Evolutionary conservation across 2,888 invertebrate genomes (phyloP).

Genomic region (Epinotia nisella): DNA sequence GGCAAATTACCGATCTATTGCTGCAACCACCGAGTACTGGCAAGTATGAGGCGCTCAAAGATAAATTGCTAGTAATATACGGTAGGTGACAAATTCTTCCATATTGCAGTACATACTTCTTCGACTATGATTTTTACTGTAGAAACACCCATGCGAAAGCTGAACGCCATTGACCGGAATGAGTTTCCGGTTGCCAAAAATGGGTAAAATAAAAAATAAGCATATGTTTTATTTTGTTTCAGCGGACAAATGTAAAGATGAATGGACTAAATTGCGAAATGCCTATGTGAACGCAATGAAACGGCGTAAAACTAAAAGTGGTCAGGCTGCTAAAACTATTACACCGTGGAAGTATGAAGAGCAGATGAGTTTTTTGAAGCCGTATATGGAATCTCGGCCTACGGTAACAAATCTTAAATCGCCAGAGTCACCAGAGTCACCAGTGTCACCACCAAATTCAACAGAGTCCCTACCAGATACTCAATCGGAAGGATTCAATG

Average conservation of each 20-base stretch:
- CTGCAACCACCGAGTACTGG: too few relatives aligned
- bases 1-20: too few relatives aligned
- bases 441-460: slow-evolving; percentile 17
- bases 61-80: too few relatives aligned
- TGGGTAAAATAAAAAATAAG: slow-evolving; percentile 47
- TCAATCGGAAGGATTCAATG: background rate
- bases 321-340: slow-evolving; percentile 45
- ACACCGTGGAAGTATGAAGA: slow-evolving; percentile 51
- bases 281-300: slow-evolving; percentile 48
- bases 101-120: slow-evolving; percentile 54
- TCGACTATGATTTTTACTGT: slow-evolving; percentile 52
- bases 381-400: slow-evolving; percentile 45
- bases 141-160: slow-evolving; percentile 51
- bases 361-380: slow-evolving; percentile 49
- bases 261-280: slow-evolving; percentile 49
- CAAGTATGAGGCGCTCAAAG: too few relatives aligned
- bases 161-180: slow-evolving; percentile 52
- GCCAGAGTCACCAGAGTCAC: too few relatives aligned
- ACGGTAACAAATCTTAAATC: slow-evolving; percentile 42
- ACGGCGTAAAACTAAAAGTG: slow-evolving; percentile 46
- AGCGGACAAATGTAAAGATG: slow-evolving; percentile 48
- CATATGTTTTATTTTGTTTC: slow-evolving; percentile 44
- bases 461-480: background rate
- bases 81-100: slow-evolving; percentile 50
- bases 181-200: slow-evolving; percentile 51